Evolutionary conservation across 2,888 invertebrate genomes (phyloP).

Genomic region (Hemaris fuciformis): DNA sequence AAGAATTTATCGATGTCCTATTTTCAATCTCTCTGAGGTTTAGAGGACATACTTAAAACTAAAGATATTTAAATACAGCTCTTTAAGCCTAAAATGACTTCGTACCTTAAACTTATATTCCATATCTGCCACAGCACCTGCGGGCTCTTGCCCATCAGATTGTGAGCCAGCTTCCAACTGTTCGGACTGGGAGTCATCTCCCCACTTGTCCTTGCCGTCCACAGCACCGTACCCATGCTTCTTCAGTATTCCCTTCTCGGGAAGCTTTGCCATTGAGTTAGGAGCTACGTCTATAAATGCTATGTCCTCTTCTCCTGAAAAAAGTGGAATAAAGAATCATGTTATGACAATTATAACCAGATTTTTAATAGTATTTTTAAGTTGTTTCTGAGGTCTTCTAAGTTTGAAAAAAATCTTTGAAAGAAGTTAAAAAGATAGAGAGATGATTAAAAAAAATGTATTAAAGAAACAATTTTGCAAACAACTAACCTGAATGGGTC

Average conservation of each 20-base stretch:
- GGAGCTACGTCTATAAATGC: slow-evolving; percentile 91
- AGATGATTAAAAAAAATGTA: too few species aligned
- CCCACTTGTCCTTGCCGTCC: slow-evolving; percentile 89
- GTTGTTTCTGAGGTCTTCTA: not conserved
- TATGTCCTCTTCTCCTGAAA: slow-evolving; percentile 88
- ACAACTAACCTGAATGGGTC: slow-evolving; percentile 87
- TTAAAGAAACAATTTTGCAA: not conserved
- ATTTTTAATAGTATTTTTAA: not conserved
- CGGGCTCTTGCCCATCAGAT: slow-evolving; percentile 85
- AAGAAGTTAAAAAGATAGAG: too few species aligned
- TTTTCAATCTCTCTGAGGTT: too few species aligned
- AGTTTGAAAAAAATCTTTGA: too few species aligned
- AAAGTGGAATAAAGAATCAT: not conserved
- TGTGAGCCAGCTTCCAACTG: slow-evolving; percentile 85
- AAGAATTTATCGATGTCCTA: too few species aligned
- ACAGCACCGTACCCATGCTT: slow-evolving; percentile 90
- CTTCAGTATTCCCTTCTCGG: slow-evolving; percentile 96
- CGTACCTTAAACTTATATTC: slow-evolving; percentile 92
- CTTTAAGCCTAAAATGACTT: slow-evolving; percentile 28
- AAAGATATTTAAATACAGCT: not conserved
- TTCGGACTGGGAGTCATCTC: slow-evolving; percentile 86
- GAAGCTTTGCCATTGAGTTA: slow-evolving; percentile 88
- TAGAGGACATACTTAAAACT: too few species aligned
- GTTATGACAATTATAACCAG: not conserved
- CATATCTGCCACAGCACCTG: slow-evolving; percentile 87